Percentiles rank a stretch among this genome's conserved stretches.
Evolutionary conservation across 2,113 vertebrate genomes (phyloP).

Genomic region (Hypanus sabinus): DNA sequence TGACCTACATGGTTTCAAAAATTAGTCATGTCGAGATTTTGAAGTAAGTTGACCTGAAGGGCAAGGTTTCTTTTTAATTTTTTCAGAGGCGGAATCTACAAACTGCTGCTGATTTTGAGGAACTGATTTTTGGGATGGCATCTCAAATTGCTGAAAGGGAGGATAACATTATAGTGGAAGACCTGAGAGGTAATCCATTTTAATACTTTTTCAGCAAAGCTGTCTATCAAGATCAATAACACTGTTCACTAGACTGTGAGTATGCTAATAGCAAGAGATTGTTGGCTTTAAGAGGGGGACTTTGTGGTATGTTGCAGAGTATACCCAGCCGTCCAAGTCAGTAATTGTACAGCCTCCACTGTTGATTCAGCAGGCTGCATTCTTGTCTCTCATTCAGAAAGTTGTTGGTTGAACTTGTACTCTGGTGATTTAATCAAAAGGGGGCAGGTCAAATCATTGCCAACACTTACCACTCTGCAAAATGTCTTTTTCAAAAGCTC

Average conservation of each 20-base stretch:
- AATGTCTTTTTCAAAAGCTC: too few relatives aligned
- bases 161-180: slow-evolving; percentile 79
- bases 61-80: slow-evolving; percentile 9
- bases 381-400: too few relatives aligned
- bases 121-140: slow-evolving; percentile 84
- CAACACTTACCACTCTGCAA: too few relatives aligned
- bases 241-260: neutral
- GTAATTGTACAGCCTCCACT: neutral
- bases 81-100: slow-evolving; percentile 58
- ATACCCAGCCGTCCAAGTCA: neutral
- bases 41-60: neutral
- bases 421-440: too few relatives aligned
- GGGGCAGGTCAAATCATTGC: too few relatives aligned
- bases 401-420: too few relatives aligned
- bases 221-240: neutral
- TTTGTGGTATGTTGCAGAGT: too few relatives aligned
- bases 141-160: slow-evolving; percentile 84
- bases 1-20: neutral
- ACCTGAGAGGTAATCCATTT: slow-evolving; percentile 71
- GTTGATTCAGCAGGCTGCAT: too few relatives aligned
- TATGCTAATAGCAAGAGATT: neutral
- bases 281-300: neutral
- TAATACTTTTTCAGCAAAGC: neutral
- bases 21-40: neutral
- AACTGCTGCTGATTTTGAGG: slow-evolving; percentile 57